Conservation (phyloP, 2,888 invertebrate species). For the Archips xylosteana region DNA sequence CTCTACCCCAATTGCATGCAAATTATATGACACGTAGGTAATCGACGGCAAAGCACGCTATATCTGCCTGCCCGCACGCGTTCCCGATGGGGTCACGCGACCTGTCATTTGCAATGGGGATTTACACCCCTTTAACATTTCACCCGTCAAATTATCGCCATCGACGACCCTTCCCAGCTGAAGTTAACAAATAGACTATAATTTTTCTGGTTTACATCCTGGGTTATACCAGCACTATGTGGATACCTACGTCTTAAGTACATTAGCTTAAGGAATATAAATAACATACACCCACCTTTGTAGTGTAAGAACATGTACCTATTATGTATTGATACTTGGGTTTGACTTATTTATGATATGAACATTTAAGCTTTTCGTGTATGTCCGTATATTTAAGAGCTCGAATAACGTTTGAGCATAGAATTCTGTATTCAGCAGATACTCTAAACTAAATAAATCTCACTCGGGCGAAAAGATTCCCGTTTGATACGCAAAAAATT, state of each 20-base stretch:
- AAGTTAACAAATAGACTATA: conserved; percentile 57
- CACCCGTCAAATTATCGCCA: conserved; percentile 72
- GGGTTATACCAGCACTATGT: neutral
- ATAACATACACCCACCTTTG: neutral
- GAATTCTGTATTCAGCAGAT: conserved; percentile 40
- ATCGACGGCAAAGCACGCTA: conserved; percentile 40
- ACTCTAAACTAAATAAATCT: conserved; percentile 46
- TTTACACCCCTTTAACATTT: conserved; percentile 65
- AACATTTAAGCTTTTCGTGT: conserved; percentile 23
- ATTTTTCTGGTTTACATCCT: conserved; percentile 46
- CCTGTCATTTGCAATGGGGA: conserved; percentile 76
- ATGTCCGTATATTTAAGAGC: conserved; percentile 29
- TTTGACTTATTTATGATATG: conserved; percentile 24
- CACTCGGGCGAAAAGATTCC: conserved; percentile 49
- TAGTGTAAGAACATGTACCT: neutral
- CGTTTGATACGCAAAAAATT: conserved; percentile 53
- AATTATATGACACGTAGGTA: conserved; percentile 35
- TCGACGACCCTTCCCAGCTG: conserved; percentile 52
- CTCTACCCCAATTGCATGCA: conserved; percentile 23
- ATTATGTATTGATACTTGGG: neutral
- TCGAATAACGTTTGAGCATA: conserved; percentile 43
- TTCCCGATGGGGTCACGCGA: conserved; percentile 62
- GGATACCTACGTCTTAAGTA: conserved; percentile 2
- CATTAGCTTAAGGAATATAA: neutral
- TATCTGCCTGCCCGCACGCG: conserved; percentile 38